Evolutionary conservation across 2,888 invertebrate genomes (phyloP), one percentile per base, ranked within the genome.

Genomic region (Limnephilus lunatus): DNA sequence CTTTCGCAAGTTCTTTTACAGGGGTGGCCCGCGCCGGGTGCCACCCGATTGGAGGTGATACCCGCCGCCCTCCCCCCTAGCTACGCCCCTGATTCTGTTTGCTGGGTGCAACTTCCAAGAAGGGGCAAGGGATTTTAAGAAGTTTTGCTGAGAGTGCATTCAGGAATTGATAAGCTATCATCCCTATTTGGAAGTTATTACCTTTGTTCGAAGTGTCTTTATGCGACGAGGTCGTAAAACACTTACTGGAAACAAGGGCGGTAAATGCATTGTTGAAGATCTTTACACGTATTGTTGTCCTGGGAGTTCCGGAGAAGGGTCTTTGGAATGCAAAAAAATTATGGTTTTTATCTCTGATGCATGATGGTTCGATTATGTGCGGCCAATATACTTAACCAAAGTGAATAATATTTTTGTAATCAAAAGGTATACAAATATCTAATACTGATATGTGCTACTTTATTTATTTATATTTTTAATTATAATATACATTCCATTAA

Each of bases 81-180:
- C n/a, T n/a, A n/a, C n/a, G n/a, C n/a, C n/a, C n/a, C n/a, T n/a
- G n/a, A n/a, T n/a, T n/a, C n/a, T 39, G 83, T 35, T 25, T 83
- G 25, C 11, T 35, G 25, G 83, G 25, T 35, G 15, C 35, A 32
- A 39, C 35, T 83, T 83, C 83, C 35, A 25, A 83, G 83, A 83
- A 83, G 25, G 83, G 15, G 35, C 32, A 83, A 35, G 15, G 35
- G 25, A 83, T 35, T 83, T 68, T 25, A 9, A n/a, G 68, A 68
- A 68, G 68, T 68, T 68, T 68, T 25, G 68, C 83, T 83, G 35
- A 15, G 83, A 83, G 83, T 83, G 83, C 83, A 35, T 35, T 83
- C 35, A 25, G 35, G 32, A 83, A 35, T 83, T 83, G 83, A 83
- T 83, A 83, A 83, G 83, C 35, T 83, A 83, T 83, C 83, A 83